Base-by-base conservation (phyloP, 2,888 invertebrate species). In the Psylliodes chrysocephalus region DNA sequence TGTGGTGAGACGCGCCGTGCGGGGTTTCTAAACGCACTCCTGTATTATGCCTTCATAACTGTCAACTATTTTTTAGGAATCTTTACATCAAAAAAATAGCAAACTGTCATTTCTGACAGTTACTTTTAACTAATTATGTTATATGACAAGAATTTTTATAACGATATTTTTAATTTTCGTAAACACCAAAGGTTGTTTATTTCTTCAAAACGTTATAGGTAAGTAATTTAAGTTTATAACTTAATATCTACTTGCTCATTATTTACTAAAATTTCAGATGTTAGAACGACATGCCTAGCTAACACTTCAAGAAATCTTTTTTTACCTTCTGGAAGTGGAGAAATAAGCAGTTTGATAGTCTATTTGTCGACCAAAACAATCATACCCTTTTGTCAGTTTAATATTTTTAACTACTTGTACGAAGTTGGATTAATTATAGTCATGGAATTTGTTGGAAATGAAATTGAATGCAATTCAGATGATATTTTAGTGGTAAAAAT, bases 231-330 rank as follows among this genome's bases (percentile, higher is more conserved):
- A 8, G 17, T 17, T 17, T 44, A 17, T n/a, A 1, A 1, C 3
- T 12, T 8, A 44, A 18, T 44, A 18, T 44, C 8, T 44, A 17
- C n/a, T 17, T 17, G 44, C 10, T 40, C 7, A 1, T 7, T 14
- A 44, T 19, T 6, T 19, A 10, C 5, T 22, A 25, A 22, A 5
- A 19, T 60, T 65, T 47, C 56, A 66, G 66, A 66, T 62, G 35
- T 59, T 42, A 57, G 66, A 60, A 54, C 35, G 1, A 51, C 59
- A 14, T 66, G 66, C 40, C 42, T 59, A n/a, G 10, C 38, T 33
- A 66, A 55, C 15, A 40, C 19, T 44, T 55, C 55, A 18, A 62
- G 18, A 42, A 54, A 61, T 35, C 25, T 66, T 40, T 63, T 44
- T 51, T 53, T 63, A 22, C 63, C 63, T 18, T 55, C 63, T 7